phyloP scores from a whole-genome alignment of 2,888 invertebrate genomes.

The Erebia ligea region DNA sequence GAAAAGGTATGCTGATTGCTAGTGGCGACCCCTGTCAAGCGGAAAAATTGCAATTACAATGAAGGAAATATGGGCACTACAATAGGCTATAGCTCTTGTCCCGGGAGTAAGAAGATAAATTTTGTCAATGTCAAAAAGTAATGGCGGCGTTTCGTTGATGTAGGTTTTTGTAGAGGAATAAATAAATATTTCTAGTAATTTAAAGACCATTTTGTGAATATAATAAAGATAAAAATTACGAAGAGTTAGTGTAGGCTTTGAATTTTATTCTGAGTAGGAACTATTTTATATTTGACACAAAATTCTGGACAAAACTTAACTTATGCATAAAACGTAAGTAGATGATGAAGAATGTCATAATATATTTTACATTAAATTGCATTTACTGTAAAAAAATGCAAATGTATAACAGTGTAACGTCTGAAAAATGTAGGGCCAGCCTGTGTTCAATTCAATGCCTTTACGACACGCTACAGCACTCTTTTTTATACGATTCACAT shows the following conservation, averaged over 20 bases:
- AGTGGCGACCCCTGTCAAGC: conserved; percentile 52
- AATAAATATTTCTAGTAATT: neutral
- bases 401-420: too few species aligned
- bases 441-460: too few species aligned
- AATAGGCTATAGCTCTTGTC: conserved; percentile 26
- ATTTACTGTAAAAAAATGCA: too few species aligned
- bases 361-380: too few species aligned
- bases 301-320: too few species aligned
- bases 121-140: conserved; percentile 37
- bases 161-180: conserved; percentile 6
- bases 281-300: too few species aligned
- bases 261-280: neutral
- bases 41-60: conserved; percentile 47
- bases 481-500: too few species aligned
- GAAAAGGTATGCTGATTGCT: conserved; percentile 63
- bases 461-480: too few species aligned
- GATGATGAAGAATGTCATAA: too few species aligned
- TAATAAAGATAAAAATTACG: neutral
- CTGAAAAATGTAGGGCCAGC: too few species aligned
- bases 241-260: neutral
- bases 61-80: conserved; percentile 36
- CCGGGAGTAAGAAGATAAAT: conserved; percentile 31
- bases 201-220: conserved; percentile 1
- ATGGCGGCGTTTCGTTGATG: conserved; percentile 19
- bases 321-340: too few species aligned